Evolutionary conservation across 2,113 vertebrate genomes (phyloP), one percentile per base, ranked within the genome.

Genomic region (Uria aalge): DNA sequence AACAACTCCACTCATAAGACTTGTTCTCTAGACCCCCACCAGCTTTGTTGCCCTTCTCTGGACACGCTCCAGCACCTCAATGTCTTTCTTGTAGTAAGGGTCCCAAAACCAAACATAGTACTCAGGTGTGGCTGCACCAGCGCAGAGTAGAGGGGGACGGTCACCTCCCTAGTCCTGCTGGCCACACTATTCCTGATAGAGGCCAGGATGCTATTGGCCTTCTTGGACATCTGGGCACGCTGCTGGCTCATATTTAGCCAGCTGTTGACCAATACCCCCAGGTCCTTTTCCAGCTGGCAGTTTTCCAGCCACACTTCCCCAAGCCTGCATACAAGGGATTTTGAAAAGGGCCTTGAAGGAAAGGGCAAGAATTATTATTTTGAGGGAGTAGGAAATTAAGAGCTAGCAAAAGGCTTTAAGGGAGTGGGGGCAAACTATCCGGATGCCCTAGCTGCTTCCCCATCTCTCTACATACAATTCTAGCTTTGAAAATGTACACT

Each of bases 391-490:
- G n/a, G 52, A 94, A 52, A 50, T 27, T 32, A 16, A 64, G 47
- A 90, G 29, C 15, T 60, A 69, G 8, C 11, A 57, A 71, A 95
- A 66, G 15, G 47, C 43, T 84, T 83, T 63, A 55, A 53, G 18
- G 18, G 15, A 15, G 5, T 0, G 1, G 7, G 7, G 2, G 12
- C 9, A 74, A 85, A 48, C 12, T 47, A 4, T 52, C 13, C 40
- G 29, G 15, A 63, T 60, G 34, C 17, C 36, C 30, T n/a, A 60
- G 24, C 63, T 88, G 72, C 75, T 88, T 88, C 50, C 27, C 15
- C 8, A 4, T 36, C 21, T 83, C 75, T 91, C 36, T 56, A 52
- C 84, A 56, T 48, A 56, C 48, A 78, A 63, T 11, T 27, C 53
- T 20, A 60, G 30, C 30, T 89, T 86, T 77, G 76, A 86, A 91